These are phyloP conservation scores for Drosophila biarmipes DNA, from an alignment of 1,140 invertebrate genomes.

Conservation along the genomic window DNA sequence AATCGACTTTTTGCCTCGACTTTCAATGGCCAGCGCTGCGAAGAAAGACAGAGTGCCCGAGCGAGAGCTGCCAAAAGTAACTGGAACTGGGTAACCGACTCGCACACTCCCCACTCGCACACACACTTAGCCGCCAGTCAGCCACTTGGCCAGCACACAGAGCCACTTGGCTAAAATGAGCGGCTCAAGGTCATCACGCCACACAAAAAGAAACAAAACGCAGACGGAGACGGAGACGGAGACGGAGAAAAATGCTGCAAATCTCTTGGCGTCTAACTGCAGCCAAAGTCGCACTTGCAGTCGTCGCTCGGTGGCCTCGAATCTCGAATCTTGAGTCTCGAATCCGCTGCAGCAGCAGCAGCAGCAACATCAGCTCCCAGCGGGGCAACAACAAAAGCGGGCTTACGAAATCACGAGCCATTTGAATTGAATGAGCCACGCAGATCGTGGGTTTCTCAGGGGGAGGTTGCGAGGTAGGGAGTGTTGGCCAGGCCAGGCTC, in stretches of 20 bases:
- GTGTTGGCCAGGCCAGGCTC: constrained; percentile 7
- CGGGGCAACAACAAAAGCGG: constrained; percentile 59
- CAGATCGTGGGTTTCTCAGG: constrained; percentile 33
- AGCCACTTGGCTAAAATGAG: constrained; percentile 78
- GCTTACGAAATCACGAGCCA: constrained; percentile 82
- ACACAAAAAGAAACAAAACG: constrained; percentile 66
- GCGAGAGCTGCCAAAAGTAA: constrained; percentile 73
- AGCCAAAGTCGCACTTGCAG: constrained; percentile 70
- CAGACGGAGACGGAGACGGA: constrained; percentile 17
- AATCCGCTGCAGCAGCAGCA: constrained; percentile 55
- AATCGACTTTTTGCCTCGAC: neutral
- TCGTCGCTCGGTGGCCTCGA: constrained; percentile 73
- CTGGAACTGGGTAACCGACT: constrained; percentile 65
- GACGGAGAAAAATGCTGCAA: constrained; percentile 40
- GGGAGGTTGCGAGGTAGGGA: constrained; percentile 40
- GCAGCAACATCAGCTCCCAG: constrained; percentile 40
- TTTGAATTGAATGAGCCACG: constrained; percentile 80
- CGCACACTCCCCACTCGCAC: constrained; percentile 4
- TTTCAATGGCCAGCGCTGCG: constrained; percentile 5
- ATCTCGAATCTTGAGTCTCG: constrained; percentile 41
- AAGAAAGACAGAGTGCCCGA: constrained; percentile 26
- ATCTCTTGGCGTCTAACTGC: constrained; percentile 71
- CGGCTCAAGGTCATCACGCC: constrained; percentile 82
- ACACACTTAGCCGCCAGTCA: constrained; percentile 13
- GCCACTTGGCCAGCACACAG: constrained; percentile 52